Evolutionary conservation across 2,113 vertebrate species (phyloP), one percentile per base, ranked within the genome.

Genomic region (Catharus fuscescens): DNA sequence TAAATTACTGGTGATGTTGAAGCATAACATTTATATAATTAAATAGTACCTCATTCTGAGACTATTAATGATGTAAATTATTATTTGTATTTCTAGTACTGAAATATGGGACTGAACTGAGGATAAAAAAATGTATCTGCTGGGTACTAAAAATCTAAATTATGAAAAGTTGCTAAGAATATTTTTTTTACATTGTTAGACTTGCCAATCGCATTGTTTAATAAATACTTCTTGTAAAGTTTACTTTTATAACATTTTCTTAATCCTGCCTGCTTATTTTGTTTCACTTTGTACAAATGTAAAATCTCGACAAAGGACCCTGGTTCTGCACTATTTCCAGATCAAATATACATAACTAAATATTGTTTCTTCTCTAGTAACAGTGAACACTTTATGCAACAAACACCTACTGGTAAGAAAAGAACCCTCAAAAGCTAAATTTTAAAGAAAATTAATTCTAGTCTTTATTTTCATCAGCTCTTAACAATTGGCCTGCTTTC

Each of bases 231-330:
- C 73, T 92, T 93, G 36, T 34, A 90, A 80, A 95, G 45, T 28
- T 96, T 94, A 91, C 84, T 89, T 95, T 87, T 94, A 87, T 89
- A 95, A 93, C 59, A 91, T 72, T 77, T 95, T 94, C 93, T 92
- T 95, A 96, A 86, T 95, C 50, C 52, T 92, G 59, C 42, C 52
- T 92, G 80, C 42, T 97, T 96, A 86, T 95, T 97, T 97, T 96
- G 66, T 81, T 87, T 96, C 94, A 86, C 70, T 97, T 97, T 76
- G 64, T 61, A 82, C 81, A 90, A 88, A 90, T 60, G 84, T 23
- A 60, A 59, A 94, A 82, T 80, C 47, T 80, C 62, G 87, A 48
- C 50, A 74, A 91, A 92, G 38, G 62, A 81, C 26, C 4, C 40
- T 73, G 24, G 28, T 90, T 92, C 65, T 81, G 36, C 31, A 40